phyloP scores from a whole-genome alignment of 1,140 invertebrate genomes.

The Bilobella aurantiaca region DNA sequence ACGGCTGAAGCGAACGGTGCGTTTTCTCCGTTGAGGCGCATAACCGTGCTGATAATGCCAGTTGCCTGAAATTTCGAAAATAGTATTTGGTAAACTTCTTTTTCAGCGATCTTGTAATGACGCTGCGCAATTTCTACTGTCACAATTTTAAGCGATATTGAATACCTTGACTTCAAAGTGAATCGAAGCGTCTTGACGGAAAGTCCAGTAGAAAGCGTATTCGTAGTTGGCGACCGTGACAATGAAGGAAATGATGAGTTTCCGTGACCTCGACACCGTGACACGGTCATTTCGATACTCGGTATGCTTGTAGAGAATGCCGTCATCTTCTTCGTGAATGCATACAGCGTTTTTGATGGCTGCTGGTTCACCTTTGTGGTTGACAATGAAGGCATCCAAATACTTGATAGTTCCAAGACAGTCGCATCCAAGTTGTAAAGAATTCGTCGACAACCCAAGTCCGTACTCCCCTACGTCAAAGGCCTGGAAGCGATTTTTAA shows the following conservation, averaged over 20 bases:
- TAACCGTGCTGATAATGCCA: slow-evolving; percentile 13
- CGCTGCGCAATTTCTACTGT: no score
- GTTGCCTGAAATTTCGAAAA: slow-evolving; percentile 23
- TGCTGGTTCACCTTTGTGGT: slow-evolving; percentile 21
- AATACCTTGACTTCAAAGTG: slow-evolving; percentile 25
- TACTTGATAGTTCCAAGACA: slow-evolving; percentile 28
- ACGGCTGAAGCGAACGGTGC: not conserved
- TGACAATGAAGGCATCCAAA: slow-evolving; percentile 25
- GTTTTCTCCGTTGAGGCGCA: slow-evolving; percentile 6
- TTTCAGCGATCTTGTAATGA: no score
- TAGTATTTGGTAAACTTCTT: not conserved
- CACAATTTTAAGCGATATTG: no score
- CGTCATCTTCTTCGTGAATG: slow-evolving; percentile 32
- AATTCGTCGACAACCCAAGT: slow-evolving; percentile 29
- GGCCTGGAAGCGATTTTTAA: not conserved
- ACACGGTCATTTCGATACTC: slow-evolving; percentile 26
- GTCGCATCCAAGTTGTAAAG: slow-evolving; percentile 27
- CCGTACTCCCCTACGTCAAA: slow-evolving; percentile 23
- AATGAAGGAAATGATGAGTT: slow-evolving; percentile 27
- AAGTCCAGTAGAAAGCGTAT: slow-evolving; percentile 31
- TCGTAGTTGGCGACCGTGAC: slow-evolving; percentile 29
- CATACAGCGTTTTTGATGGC: slow-evolving; percentile 29
- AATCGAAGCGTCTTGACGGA: slow-evolving; percentile 26
- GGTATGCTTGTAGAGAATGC: slow-evolving; percentile 23
- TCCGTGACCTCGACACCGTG: slow-evolving; percentile 8